phyloP scores from a whole-genome alignment of 1,140 invertebrate genomes.

The Asobara japonica region DNA sequence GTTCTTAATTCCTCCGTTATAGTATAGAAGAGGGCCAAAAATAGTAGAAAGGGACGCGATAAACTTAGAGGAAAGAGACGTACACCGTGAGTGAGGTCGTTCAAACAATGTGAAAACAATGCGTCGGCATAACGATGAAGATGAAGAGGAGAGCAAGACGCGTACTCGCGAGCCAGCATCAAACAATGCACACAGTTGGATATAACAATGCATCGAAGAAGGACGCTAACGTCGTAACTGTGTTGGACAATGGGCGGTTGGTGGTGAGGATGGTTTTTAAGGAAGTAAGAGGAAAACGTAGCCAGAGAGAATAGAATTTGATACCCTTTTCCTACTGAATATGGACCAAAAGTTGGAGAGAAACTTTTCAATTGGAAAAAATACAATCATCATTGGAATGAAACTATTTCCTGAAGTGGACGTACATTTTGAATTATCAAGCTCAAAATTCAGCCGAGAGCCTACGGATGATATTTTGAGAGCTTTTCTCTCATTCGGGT shows the following conservation, averaged over 20 bases:
- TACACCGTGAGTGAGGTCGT: conserved; percentile 33
- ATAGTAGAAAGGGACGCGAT: conserved; percentile 18
- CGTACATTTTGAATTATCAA: too few relatives aligned
- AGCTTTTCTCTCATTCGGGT: too few relatives aligned
- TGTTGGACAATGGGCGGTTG: conserved; percentile 58
- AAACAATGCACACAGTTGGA: conserved; percentile 50
- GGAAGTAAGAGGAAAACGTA: neutral
- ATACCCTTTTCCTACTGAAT: conserved; percentile 7
- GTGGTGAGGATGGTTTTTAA: conserved; percentile 28
- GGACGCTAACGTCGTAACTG: conserved; percentile 55
- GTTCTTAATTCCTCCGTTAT: neutral
- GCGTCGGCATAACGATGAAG: conserved; percentile 42
- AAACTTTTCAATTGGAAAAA: neutral
- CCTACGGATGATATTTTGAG: too few relatives aligned
- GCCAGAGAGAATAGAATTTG: neutral
- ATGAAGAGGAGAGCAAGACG: conserved; percentile 38
- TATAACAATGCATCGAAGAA: conserved; percentile 57
- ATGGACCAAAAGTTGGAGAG: neutral
- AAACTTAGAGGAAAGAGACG: conserved; percentile 22
- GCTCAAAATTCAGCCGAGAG: too few relatives aligned
- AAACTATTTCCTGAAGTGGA: too few relatives aligned
- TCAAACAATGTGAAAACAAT: conserved; percentile 50
- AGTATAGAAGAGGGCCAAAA: neutral
- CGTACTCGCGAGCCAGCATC: conserved; percentile 42
- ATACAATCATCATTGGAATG: neutral